Percentiles rank a stretch among this genome's conserved stretches.
Evolutionary conservation across 2,888 invertebrate species (phyloP).

Genomic region (Nephrotoma guestfalica): DNA sequence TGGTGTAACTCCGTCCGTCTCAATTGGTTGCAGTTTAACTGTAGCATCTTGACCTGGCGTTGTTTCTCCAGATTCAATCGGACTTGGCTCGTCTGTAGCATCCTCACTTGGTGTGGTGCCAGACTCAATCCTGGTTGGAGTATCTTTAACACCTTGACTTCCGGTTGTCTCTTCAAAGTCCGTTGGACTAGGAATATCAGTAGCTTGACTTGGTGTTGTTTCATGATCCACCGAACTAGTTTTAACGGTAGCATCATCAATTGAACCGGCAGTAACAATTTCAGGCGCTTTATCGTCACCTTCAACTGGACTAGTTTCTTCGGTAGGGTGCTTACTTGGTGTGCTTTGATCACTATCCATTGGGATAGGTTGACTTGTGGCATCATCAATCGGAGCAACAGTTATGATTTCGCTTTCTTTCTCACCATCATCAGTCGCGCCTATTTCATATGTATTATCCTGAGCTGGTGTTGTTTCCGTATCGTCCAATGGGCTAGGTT

Average conservation of each 20-base stretch:
- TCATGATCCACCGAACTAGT: background rate
- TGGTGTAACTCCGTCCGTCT: slow-evolving; percentile 9
- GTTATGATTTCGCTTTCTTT: background rate
- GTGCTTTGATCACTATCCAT: slow-evolving; percentile 9
- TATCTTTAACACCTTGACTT: background rate
- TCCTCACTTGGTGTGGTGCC: background rate
- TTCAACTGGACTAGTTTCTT: slow-evolving; percentile 8
- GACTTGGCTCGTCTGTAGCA: background rate
- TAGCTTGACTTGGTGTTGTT: background rate
- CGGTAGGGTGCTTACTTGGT: background rate
- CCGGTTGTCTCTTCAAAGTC: background rate
- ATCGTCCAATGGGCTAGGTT: slow-evolving; percentile 6
- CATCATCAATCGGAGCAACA: slow-evolving; percentile 5
- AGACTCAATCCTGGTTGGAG: slow-evolving; percentile 6
- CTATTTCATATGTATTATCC: slow-evolving; percentile 2
- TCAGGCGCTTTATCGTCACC: background rate
- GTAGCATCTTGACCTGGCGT: background rate
- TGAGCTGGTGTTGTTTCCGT: slow-evolving; percentile 6
- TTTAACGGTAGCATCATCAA: background rate
- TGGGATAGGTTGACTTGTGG: slow-evolving; percentile 7
- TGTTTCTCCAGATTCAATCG: background rate
- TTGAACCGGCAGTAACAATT: background rate
- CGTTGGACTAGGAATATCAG: too few species aligned
- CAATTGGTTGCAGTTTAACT: slow-evolving; percentile 10
- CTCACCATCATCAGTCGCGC: background rate